Evolutionary conservation across 2,797 vertebrate genomes (phyloP).

Genomic region (Threskiornis aethiopicus): DNA sequence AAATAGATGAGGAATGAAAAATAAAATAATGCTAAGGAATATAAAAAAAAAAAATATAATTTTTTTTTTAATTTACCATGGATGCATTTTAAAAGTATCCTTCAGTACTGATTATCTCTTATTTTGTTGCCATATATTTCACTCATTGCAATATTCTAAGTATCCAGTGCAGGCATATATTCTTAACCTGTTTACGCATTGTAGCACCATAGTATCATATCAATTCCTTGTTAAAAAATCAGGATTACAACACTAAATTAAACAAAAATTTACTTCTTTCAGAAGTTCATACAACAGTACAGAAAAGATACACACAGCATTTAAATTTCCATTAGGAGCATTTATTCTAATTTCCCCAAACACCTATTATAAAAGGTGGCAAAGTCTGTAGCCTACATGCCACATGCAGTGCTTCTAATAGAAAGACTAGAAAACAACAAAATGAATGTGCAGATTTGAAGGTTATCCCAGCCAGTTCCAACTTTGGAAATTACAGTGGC

Average conservation of each 20-base stretch:
- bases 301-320: neutral
- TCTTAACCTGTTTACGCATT: neutral
- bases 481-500: neutral
- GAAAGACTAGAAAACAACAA: conserved; percentile 26
- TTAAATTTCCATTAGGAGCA: conserved; percentile 1
- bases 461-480: conserved; percentile 6
- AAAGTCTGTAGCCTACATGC: neutral
- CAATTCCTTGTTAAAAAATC: neutral
- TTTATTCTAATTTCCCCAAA: conserved; percentile 32
- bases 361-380: neutral
- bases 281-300: neutral
- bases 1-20: neutral
- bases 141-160: neutral
- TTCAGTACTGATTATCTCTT: neutral
- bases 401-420: conserved; percentile 19
- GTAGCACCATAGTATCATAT: neutral
- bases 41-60: neutral
- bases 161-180: neutral
- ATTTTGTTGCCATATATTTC: neutral
- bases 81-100: neutral
- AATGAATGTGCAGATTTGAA: conserved; percentile 26
- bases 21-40: neutral
- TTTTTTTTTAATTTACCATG: neutral
- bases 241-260: neutral
- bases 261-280: neutral